Conservation (phyloP, 2,888 invertebrate genomes). For the Drosophila kuntzei region DNA sequence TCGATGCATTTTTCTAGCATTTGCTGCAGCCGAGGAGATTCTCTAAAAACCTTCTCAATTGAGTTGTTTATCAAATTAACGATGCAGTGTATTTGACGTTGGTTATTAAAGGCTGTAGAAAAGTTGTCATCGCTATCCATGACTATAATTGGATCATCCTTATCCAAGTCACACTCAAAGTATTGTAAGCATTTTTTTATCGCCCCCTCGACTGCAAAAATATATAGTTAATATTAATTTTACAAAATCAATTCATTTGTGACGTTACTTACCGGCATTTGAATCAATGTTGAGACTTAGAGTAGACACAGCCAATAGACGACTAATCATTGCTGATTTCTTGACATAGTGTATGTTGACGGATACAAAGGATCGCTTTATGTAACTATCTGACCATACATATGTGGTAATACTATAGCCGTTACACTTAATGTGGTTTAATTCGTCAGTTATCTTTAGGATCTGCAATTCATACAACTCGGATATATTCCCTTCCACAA, state of each 20-base stretch:
- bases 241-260: neutral
- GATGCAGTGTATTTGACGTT: slow-evolving; percentile 13
- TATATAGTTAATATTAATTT: neutral
- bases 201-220: neutral
- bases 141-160: slow-evolving; percentile 17
- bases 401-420: slow-evolving; percentile 11
- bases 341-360: slow-evolving; percentile 10
- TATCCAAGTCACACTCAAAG: slow-evolving; percentile 16
- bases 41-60: slow-evolving; percentile 8
- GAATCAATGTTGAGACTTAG: neutral
- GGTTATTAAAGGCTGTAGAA: slow-evolving; percentile 2
- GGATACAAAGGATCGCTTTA: slow-evolving; percentile 1
- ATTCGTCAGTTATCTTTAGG: neutral
- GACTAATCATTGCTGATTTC: slow-evolving; percentile 1
- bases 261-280: slow-evolving; percentile 1
- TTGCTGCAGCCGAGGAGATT: neutral
- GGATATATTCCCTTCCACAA: neutral
- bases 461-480: slow-evolving; percentile 10
- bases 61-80: neutral
- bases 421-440: neutral
- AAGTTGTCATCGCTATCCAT: neutral
- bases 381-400: slow-evolving; percentile 9
- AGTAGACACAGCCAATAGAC: slow-evolving; percentile 1
- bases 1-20: neutral
- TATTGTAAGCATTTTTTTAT: slow-evolving; percentile 7